Percentiles rank a stretch among this genome's conserved stretches.
phyloP scores from a whole-genome alignment of 2,888 invertebrate species.

The Synergus laeviventris region DNA sequence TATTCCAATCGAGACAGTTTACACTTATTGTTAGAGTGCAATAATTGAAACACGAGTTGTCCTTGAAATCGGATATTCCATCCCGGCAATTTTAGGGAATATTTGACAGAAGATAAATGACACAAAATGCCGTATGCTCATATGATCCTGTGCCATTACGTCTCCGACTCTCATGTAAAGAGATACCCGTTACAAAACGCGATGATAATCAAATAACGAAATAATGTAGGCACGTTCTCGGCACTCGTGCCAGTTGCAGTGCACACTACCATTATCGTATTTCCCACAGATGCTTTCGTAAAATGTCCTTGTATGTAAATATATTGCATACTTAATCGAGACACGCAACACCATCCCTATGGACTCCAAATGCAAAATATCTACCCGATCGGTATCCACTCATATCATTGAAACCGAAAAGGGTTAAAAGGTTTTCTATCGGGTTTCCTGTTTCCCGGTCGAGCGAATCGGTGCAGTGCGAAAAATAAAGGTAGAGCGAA shows the following conservation, averaged over 20 bases:
- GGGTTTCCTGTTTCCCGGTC: constrained; percentile 26
- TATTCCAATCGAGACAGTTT: not conserved
- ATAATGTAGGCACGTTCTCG: not conserved
- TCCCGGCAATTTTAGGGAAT: not conserved
- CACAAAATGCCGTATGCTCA: not conserved
- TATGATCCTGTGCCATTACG: constrained; percentile 33
- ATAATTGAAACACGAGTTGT: not conserved
- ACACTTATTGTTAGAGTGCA: too few species aligned
- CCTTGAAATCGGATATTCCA: not conserved
- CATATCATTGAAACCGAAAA: constrained; percentile 54
- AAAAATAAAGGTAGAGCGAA: not conserved
- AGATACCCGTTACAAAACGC: constrained; percentile 11
- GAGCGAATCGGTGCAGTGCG: not conserved
- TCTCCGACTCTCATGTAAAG: constrained; percentile 11
- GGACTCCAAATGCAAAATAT: constrained; percentile 42
- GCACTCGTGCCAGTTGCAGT: not conserved
- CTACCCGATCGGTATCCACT: constrained; percentile 46
- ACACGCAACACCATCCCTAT: constrained; percentile 49
- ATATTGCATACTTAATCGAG: constrained; percentile 51
- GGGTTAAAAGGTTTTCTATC: constrained; percentile 57
- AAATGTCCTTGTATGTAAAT: constrained; percentile 58
- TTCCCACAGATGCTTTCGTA: constrained; percentile 55
- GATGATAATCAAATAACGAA: constrained; percentile 38
- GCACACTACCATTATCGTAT: constrained; percentile 55
- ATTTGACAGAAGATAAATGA: constrained; percentile 17